Percentiles rank a stretch among this genome's conserved stretches.
Evolutionary conservation across 2,113 vertebrate species (phyloP).

Genomic region (Formicarius rufipectus): DNA sequence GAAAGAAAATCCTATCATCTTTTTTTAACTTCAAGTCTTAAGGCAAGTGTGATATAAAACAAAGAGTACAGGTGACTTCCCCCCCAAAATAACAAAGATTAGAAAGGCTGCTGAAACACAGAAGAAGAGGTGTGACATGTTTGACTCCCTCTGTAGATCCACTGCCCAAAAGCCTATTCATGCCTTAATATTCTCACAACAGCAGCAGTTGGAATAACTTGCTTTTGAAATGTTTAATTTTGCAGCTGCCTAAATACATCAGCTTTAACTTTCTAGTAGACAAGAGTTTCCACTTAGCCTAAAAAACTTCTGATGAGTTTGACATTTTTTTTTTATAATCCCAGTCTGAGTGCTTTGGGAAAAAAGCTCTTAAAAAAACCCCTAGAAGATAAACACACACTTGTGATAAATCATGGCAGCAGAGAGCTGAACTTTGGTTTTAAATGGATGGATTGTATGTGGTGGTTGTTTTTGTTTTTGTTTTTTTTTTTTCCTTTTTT

Average conservation of each 20-base stretch:
- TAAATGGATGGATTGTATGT: neutral
- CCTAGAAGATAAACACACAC: neutral
- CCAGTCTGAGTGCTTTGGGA: neutral
- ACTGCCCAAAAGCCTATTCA: neutral
- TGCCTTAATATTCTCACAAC: neutral
- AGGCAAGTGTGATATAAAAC: neutral
- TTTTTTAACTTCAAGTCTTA: neutral
- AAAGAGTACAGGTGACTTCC: neutral
- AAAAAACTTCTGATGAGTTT: neutral
- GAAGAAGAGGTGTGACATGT: neutral
- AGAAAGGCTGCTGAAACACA: neutral
- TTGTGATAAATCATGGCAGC: neutral
- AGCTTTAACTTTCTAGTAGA: neutral
- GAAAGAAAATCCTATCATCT: neutral
- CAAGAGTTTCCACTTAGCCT: neutral
- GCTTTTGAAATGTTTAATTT: neutral
- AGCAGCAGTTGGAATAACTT: neutral
- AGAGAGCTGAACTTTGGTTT: neutral
- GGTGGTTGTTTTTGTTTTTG: no score
- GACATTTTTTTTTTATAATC: neutral
- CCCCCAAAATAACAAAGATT: fast-evolving
- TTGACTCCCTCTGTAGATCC: neutral
- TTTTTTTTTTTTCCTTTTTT: no score
- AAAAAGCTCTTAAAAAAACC: neutral
- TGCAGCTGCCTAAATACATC: neutral